These are phyloP conservation scores for Terebella lapidaria DNA, from an alignment of 2,888 invertebrate genomes.

Conservation along the genomic window DNA sequence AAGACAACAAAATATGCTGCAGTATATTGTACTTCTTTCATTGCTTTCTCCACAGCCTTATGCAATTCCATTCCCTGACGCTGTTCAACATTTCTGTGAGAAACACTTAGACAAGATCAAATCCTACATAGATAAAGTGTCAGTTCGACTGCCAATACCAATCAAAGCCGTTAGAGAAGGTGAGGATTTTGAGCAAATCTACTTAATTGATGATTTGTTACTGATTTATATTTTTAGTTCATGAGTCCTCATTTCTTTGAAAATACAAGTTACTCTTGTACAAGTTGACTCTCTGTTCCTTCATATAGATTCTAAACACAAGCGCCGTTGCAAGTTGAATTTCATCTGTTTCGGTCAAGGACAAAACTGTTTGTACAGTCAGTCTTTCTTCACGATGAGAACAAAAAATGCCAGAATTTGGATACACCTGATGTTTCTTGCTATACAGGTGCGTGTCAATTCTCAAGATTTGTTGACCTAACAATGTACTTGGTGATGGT, in stretches of 20 bases:
- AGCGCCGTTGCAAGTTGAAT: conserved; percentile 80
- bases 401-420: conserved; percentile 77
- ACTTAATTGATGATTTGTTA: no score
- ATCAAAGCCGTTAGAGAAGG: conserved; percentile 91
- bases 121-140: conserved; percentile 82
- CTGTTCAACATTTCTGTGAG: conserved; percentile 90
- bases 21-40: no score
- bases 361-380: conserved; percentile 76
- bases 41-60: conserved; percentile 13
- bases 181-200: conserved; percentile 55
- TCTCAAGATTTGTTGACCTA: neutral
- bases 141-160: conserved; percentile 79
- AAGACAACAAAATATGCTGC: no score
- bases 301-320: conserved; percentile 67
- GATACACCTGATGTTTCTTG: conserved; percentile 94
- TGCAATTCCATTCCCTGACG: conserved; percentile 40
- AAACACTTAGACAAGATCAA: conserved; percentile 89
- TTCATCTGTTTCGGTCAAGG: conserved; percentile 78
- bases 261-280: no score
- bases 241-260: no score
- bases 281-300: no score
- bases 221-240: no score
- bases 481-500: no score
- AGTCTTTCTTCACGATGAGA: conserved; percentile 56
- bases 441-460: conserved; percentile 69